Evolutionary conservation across 2,888 invertebrate species (phyloP).

Genomic region (Caenorhabditis wallacei): DNA sequence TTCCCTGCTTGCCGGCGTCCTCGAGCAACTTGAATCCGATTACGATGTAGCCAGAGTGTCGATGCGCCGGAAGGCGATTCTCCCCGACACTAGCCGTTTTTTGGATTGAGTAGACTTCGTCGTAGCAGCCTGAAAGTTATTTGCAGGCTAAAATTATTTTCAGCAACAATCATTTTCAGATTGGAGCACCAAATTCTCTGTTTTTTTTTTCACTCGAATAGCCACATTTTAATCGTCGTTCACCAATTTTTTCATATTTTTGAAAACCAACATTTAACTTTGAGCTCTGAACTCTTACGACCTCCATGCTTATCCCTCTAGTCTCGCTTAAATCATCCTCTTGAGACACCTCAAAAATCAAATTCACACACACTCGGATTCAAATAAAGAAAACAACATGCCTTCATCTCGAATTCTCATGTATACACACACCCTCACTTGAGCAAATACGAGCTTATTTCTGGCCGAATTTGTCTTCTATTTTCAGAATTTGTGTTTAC

Average conservation of each 20-base stretch:
- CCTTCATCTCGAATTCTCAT: background rate
- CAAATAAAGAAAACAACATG: background rate
- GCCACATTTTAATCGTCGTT: background rate
- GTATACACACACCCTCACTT: slow-evolving; percentile 42
- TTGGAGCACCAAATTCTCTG: background rate
- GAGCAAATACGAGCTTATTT: slow-evolving; percentile 44
- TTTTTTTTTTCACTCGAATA: background rate
- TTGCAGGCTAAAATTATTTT: no score
- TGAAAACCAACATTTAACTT: slow-evolving; percentile 24
- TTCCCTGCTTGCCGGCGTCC: slow-evolving; percentile 67
- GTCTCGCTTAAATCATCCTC: no score
- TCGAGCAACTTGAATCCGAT: slow-evolving; percentile 80
- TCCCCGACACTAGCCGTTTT: slow-evolving; percentile 71
- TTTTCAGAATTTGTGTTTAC: slow-evolving; percentile 42
- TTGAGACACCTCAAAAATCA: slow-evolving; percentile 36
- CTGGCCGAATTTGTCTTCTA: slow-evolving; percentile 1
- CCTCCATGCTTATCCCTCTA: background rate
- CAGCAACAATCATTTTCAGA: background rate
- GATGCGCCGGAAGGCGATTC: slow-evolving; percentile 71
- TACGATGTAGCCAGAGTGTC: slow-evolving; percentile 81
- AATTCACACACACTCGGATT: background rate
- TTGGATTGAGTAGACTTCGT: slow-evolving; percentile 79
- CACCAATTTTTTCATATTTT: slow-evolving; percentile 7
- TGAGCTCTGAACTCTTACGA: slow-evolving; percentile 25
- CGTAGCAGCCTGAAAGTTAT: slow-evolving; percentile 75